These are phyloP conservation scores for Caenorhabditis wallacei DNA, from an alignment of 2,888 invertebrate genomes.

Conservation along the genomic window DNA sequence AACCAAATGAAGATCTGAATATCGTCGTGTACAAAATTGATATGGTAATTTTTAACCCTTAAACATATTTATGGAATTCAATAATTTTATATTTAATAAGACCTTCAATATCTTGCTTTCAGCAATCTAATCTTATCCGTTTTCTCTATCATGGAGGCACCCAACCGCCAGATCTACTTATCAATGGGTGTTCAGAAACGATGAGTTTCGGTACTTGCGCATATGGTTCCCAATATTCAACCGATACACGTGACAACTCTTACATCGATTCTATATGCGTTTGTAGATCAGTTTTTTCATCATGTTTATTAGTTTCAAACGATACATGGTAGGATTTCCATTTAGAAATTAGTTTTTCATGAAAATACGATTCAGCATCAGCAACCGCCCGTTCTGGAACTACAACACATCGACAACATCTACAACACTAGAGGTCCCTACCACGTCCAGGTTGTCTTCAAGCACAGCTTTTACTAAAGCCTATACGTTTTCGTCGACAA, in stretches of 20 bases:
- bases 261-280: constrained; percentile 37
- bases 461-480: not conserved
- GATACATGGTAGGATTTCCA: constrained; percentile 43
- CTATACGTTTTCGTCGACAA: not conserved
- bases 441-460: constrained; percentile 4
- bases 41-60: constrained; percentile 44
- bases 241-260: constrained; percentile 33
- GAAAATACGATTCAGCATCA: constrained; percentile 37
- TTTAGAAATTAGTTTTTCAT: too few relatives aligned
- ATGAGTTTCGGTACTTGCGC: constrained; percentile 23
- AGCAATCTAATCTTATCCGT: constrained; percentile 52
- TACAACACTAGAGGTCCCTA: not conserved
- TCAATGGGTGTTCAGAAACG: constrained; percentile 41
- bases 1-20: constrained; percentile 27
- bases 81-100: not conserved
- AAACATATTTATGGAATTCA: not conserved
- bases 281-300: constrained; percentile 9
- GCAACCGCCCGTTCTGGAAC: constrained; percentile 52
- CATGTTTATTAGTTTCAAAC: constrained; percentile 6
- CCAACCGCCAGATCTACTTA: constrained; percentile 21
- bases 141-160: constrained; percentile 31
- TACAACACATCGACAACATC: constrained; percentile 12
- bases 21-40: constrained; percentile 43
- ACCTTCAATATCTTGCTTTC: not conserved
- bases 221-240: constrained; percentile 31